These are phyloP conservation scores for Acleris sparsana DNA, from an alignment of 2,888 invertebrate genomes.

Conservation along the genomic window DNA sequence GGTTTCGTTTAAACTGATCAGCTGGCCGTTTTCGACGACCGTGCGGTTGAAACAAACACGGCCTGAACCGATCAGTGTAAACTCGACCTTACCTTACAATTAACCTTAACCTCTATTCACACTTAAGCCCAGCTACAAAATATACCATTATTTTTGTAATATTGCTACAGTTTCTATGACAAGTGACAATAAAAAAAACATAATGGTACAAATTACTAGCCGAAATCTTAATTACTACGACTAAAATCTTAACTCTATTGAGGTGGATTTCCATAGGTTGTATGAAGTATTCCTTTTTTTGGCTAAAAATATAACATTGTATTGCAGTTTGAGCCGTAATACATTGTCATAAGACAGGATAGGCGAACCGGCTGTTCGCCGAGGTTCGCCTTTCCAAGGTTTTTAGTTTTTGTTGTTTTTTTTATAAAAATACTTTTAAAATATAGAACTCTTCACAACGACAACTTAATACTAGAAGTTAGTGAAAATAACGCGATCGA, in stretches of 20 bases:
- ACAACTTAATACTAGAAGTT: slow-evolving; percentile 17
- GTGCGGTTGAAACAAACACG: neutral
- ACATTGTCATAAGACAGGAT: slow-evolving; percentile 27
- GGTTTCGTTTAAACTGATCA: slow-evolving; percentile 19
- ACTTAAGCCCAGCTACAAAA: neutral
- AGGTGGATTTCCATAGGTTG: slow-evolving; percentile 76
- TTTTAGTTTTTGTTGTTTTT: slow-evolving; percentile 31
- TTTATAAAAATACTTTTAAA: slow-evolving; percentile 18
- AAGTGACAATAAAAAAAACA: slow-evolving; percentile 14
- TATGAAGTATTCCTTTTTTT: slow-evolving; percentile 65
- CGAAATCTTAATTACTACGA: slow-evolving; percentile 5
- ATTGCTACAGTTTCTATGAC: neutral
- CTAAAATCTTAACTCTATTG: slow-evolving; percentile 48
- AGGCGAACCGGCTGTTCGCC: slow-evolving; percentile 2
- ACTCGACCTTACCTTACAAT: slow-evolving; percentile 6
- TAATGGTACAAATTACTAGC: neutral
- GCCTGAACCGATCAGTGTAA: slow-evolving; percentile 25
- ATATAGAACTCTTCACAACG: slow-evolving; percentile 15
- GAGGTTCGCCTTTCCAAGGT: slow-evolving; percentile 8
- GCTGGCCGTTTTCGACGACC: slow-evolving; percentile 15
- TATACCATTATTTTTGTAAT: neutral
- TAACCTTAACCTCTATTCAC: neutral
- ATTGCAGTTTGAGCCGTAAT: slow-evolving; percentile 31
- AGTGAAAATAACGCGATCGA: slow-evolving; percentile 33
- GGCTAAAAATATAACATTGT: slow-evolving; percentile 39